Conservation (phyloP, 2,797 vertebrate genomes). For the Miichthys miiuy region DNA sequence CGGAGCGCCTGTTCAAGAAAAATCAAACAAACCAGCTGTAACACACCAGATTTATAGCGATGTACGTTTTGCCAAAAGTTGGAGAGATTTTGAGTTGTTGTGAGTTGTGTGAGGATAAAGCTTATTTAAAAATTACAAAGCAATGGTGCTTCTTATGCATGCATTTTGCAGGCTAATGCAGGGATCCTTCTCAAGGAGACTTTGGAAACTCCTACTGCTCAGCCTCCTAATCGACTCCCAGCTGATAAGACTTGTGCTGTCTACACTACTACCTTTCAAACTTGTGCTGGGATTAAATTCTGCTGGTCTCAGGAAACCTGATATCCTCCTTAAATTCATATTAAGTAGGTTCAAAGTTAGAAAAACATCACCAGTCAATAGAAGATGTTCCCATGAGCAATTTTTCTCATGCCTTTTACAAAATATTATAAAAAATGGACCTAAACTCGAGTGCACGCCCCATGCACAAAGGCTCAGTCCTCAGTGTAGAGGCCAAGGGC, state of each 20-base stretch:
- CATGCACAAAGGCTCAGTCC: no score
- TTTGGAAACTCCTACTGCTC: neutral
- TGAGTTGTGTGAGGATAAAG: no score
- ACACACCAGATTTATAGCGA: neutral
- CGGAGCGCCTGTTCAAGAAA: conserved; percentile 85
- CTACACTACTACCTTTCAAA: conserved; percentile 8
- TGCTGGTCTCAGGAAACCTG: neutral
- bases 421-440: neutral
- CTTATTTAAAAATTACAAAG: neutral
- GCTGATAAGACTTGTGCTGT: conserved; percentile 6
- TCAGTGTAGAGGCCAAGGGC: no score
- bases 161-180: neutral
- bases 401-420: neutral
- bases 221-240: conserved; percentile 2
- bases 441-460: neutral
- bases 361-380: neutral
- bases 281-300: conserved; percentile 19
- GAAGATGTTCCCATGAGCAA: neutral
- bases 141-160: neutral
- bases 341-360: conserved; percentile 9
- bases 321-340: conserved; percentile 8
- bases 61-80: neutral
- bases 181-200: neutral
- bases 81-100: no score
- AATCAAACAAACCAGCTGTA: neutral